phyloP scores from a whole-genome alignment of 2,797 vertebrate species.

The Euphonia xanthogaster region DNA sequence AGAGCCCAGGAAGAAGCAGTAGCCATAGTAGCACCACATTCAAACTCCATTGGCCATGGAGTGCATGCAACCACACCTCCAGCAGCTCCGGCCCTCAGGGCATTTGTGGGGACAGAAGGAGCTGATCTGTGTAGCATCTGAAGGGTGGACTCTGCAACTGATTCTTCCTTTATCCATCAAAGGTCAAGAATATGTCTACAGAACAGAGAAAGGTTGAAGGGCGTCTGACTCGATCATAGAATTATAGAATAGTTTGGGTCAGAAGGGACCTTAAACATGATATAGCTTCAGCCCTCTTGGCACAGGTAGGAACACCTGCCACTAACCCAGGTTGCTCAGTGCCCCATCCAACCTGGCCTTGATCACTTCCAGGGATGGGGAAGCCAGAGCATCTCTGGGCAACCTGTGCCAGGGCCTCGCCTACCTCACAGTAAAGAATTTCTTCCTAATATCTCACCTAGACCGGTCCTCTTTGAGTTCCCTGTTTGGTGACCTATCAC shows the following conservation, averaged over 20 bases:
- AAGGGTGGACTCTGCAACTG: neutral
- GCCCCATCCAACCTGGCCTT: neutral
- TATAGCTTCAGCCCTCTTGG: neutral
- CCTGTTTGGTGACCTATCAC: too few relatives aligned
- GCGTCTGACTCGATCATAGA: neutral
- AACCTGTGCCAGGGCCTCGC: neutral
- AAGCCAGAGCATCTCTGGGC: neutral
- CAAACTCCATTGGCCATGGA: neutral
- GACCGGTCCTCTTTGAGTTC: neutral
- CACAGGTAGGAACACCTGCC: neutral
- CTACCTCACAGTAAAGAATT: neutral
- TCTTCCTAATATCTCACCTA: neutral
- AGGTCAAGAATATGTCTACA: neutral
- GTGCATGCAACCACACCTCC: neutral
- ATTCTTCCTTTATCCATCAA: neutral
- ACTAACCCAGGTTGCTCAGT: neutral
- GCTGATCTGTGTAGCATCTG: neutral
- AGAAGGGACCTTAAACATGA: neutral
- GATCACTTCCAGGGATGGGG: neutral
- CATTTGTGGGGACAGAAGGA: neutral
- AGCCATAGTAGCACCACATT: neutral
- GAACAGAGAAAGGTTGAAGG: neutral
- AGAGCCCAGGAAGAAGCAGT: neutral
- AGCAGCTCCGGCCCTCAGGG: neutral
- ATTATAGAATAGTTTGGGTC: neutral